Evolutionary conservation across 2,797 vertebrate species (phyloP).

Genomic region (Eospalax fontanierii): DNA sequence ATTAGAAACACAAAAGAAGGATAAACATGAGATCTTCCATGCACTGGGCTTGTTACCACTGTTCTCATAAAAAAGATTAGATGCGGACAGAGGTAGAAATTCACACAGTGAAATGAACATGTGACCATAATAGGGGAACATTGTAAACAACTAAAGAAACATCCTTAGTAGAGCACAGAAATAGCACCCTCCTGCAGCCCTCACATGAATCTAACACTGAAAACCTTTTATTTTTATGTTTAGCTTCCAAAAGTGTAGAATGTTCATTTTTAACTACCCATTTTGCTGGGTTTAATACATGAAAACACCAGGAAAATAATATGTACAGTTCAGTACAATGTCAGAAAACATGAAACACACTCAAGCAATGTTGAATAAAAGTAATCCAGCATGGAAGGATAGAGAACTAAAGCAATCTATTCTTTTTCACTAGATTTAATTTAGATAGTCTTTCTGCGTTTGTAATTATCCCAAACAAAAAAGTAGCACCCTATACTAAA

Average conservation of each 20-base stretch:
- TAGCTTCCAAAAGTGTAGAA: neutral
- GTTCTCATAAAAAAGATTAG: neutral
- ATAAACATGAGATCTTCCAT: neutral
- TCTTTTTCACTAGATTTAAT: too few species aligned
- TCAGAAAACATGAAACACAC: neutral
- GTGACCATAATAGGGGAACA: neutral
- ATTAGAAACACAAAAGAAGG: neutral
- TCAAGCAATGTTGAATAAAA: neutral
- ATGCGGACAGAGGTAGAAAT: neutral
- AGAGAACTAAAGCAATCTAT: neutral
- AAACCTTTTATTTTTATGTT: neutral
- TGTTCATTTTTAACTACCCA: neutral
- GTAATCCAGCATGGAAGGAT: neutral
- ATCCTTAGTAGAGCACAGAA: neutral
- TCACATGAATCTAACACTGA: neutral
- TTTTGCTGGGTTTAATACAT: neutral
- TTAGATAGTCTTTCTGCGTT: neutral
- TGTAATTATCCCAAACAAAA: neutral
- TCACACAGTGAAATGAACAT: neutral
- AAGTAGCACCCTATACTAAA: neutral
- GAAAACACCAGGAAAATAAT: neutral
- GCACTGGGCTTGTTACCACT: neutral
- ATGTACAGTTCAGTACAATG: too few species aligned
- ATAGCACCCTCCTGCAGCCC: neutral
- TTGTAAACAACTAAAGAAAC: neutral